Evolutionary conservation across 92 coral and sea anemone genomes (phyloP).

Genomic region (Zoanthus sansibaricus): DNA sequence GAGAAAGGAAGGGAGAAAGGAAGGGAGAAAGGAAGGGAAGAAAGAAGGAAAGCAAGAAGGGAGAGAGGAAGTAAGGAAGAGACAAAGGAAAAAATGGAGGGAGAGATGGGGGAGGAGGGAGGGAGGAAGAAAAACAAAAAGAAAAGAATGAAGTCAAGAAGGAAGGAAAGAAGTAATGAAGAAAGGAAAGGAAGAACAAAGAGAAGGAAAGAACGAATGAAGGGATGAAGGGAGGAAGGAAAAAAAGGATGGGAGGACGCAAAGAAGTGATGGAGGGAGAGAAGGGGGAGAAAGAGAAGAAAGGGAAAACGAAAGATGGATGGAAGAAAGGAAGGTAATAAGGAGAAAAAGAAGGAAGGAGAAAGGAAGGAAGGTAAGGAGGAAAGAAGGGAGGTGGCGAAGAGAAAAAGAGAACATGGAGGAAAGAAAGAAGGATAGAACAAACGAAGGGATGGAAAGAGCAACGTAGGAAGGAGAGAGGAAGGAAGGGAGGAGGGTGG

Average conservation of each 20-base stretch:
- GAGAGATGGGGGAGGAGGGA: neutral
- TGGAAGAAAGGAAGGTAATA: neutral
- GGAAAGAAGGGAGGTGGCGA: neutral
- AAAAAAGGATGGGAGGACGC: neutral
- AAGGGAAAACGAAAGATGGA: no score
- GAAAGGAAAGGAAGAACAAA: neutral
- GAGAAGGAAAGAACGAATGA: neutral
- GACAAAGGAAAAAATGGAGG: neutral
- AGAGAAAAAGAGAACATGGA: neutral
- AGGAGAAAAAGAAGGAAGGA: neutral
- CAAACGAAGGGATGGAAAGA: no score
- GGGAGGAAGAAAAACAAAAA: neutral
- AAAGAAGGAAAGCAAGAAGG: neutral
- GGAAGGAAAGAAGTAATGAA: neutral
- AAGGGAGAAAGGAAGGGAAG: neutral
- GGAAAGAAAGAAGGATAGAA: neutral
- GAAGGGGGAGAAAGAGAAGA: neutral
- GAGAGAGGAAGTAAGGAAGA: neutral
- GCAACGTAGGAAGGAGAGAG: neutral
- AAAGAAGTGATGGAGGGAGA: neutral
- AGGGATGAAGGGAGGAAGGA: neutral
- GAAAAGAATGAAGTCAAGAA: neutral
- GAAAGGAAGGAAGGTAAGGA: neutral
- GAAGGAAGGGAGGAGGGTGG: neutral
- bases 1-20: neutral